Conservation (phyloP, 2,888 invertebrate genomes). For the Chrysopilus asiliformis region DNA sequence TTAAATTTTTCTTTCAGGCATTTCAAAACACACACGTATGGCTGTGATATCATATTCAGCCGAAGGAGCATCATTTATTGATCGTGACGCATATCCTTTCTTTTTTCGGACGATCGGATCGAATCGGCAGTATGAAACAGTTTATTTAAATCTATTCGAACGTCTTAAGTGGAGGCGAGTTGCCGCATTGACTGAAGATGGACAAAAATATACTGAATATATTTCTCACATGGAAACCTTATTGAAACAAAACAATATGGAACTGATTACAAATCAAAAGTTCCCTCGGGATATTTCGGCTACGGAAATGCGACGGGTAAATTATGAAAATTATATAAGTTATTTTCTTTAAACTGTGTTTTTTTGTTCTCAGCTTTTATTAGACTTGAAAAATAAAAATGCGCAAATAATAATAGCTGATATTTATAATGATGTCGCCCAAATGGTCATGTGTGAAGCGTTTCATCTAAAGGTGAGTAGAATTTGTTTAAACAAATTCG, state of each 20-base stretch:
- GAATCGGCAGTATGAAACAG: slow-evolving; percentile 46
- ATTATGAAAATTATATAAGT: slow-evolving; percentile 6
- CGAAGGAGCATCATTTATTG: slow-evolving; percentile 57
- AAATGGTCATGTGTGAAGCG: slow-evolving; percentile 73
- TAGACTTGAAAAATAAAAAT: slow-evolving; percentile 48
- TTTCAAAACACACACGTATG: slow-evolving; percentile 57
- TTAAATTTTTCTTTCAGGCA: too few species aligned
- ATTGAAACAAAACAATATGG: slow-evolving; percentile 47
- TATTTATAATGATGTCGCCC: slow-evolving; percentile 56
- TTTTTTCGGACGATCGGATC: slow-evolving; percentile 71
- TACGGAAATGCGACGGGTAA: slow-evolving; percentile 44
- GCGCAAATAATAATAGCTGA: slow-evolving; percentile 70
- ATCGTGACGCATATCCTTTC: slow-evolving; percentile 56
- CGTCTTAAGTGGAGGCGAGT: slow-evolving; percentile 53
- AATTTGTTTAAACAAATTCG: too few species aligned
- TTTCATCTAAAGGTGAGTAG: slow-evolving; percentile 24
- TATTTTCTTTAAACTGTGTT: slow-evolving; percentile 4
- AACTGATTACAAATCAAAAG: slow-evolving; percentile 53
- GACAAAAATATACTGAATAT: slow-evolving; percentile 66
- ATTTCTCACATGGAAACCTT: slow-evolving; percentile 54
- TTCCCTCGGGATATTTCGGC: slow-evolving; percentile 46
- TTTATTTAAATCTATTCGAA: slow-evolving; percentile 49
- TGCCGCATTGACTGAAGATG: slow-evolving; percentile 65
- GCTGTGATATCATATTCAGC: slow-evolving; percentile 67
- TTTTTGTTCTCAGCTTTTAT: slow-evolving; percentile 41